These are phyloP conservation scores for Toxonevra muliebris DNA, from an alignment of 2,888 invertebrate genomes.

Conservation along the genomic window DNA sequence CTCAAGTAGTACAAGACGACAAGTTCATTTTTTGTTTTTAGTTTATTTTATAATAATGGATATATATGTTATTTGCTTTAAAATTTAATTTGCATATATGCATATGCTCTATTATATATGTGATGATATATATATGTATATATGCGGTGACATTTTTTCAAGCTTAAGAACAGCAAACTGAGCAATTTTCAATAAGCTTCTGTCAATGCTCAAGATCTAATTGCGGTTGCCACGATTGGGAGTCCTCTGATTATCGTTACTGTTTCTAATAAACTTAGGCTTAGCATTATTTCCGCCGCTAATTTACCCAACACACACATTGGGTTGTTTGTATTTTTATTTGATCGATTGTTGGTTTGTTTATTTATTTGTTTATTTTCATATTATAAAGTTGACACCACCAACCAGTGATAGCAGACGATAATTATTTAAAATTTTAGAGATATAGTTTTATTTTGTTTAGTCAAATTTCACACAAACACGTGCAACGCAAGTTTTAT, in stretches of 20 bases:
- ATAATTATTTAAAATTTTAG: neutral
- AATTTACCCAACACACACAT: constrained; percentile 15
- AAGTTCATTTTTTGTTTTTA: too few relatives aligned
- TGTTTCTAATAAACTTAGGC: constrained; percentile 38
- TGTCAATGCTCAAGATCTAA: constrained; percentile 8
- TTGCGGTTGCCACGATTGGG: constrained; percentile 37
- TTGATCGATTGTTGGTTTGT: neutral
- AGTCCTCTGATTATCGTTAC: constrained; percentile 38
- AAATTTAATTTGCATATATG: too few relatives aligned
- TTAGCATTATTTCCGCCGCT: constrained; percentile 39
- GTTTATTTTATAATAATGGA: too few relatives aligned
- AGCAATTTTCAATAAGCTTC: too few relatives aligned
- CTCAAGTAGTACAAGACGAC: too few relatives aligned
- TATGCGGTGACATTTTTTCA: too few relatives aligned
- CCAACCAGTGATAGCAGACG: constrained; percentile 7
- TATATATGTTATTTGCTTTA: too few relatives aligned
- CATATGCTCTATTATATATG: too few relatives aligned
- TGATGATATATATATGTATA: too few relatives aligned
- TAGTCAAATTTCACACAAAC: constrained; percentile 5
- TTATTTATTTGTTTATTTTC: neutral
- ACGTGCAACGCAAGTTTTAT: neutral
- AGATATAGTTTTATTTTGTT: too few relatives aligned
- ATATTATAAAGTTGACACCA: neutral
- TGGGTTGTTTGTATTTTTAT: neutral
- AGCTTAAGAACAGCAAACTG: too few relatives aligned